phyloP scores from a whole-genome alignment of 2,113 vertebrate genomes.

The Daboia siamensis region DNA sequence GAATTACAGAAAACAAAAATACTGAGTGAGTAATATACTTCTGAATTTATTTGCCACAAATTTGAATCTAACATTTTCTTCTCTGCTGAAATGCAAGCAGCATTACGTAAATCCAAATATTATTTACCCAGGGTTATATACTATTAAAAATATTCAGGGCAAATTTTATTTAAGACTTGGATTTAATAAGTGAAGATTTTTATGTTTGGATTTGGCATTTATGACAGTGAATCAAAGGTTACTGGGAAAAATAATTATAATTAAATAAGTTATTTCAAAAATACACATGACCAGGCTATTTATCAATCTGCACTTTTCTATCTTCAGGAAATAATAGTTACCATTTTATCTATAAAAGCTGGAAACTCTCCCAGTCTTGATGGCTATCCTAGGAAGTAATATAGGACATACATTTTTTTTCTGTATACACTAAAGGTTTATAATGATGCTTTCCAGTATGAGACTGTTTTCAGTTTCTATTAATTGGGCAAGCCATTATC shows the following conservation, averaged over 20 bases:
- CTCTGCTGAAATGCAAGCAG: not conserved
- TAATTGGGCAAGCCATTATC: not conserved
- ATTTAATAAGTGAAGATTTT: not conserved
- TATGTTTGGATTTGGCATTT: not conserved
- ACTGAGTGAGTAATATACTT: not conserved
- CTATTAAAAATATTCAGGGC: not conserved
- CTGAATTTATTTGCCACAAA: not conserved
- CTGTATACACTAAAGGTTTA: not conserved
- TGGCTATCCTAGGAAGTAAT: not conserved
- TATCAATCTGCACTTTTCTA: not conserved
- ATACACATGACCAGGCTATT: not conserved
- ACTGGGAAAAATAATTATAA: not conserved
- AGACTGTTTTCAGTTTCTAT: not conserved
- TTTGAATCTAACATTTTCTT: not conserved
- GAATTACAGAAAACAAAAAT: too few relatives aligned
- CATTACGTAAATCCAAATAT: not conserved
- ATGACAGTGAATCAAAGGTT: not conserved
- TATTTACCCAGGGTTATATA: not conserved
- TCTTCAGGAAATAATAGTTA: not conserved
- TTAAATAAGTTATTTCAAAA: not conserved
- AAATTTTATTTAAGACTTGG: not conserved
- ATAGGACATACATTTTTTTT: not conserved
- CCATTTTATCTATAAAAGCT: not conserved
- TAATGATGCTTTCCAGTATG: not conserved
- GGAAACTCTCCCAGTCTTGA: not conserved